Conservation (phyloP, 2,797 vertebrate species). For the Chaenodraco wilsoni region DNA sequence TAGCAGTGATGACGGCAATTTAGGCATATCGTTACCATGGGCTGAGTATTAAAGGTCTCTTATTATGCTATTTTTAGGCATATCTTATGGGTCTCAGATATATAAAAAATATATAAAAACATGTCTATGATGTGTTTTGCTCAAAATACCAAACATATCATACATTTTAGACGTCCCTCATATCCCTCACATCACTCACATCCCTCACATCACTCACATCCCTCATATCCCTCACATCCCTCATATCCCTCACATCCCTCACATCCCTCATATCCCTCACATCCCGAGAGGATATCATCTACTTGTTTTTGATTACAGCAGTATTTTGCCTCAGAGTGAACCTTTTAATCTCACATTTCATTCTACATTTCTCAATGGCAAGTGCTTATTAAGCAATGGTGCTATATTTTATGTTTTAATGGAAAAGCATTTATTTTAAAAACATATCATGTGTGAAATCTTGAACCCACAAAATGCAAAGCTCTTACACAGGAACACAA, state of each 20-base stretch:
- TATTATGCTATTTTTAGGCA: no score
- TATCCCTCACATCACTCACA: no score
- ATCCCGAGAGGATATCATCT: no score
- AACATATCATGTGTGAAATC: background rate
- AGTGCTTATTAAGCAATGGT: background rate
- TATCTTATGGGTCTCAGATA: no score
- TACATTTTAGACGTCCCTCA: no score
- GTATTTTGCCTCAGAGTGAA: background rate
- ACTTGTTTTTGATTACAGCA: background rate
- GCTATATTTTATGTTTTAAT: background rate
- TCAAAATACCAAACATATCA: no score
- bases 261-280: no score
- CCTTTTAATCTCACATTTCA: background rate
- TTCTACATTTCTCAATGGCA: background rate
- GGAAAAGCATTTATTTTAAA: background rate
- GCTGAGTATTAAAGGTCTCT: background rate
- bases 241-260: no score
- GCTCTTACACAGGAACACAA: background rate
- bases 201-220: no score
- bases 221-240: no score
- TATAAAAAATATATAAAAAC: no score
- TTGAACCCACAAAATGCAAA: background rate
- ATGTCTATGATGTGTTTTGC: no score
- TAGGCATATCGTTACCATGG: constrained; percentile 8
- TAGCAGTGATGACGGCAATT: constrained; percentile 17